Base-by-base conservation (phyloP, 2,888 invertebrate genomes). In the Drosophila putrida region DNA sequence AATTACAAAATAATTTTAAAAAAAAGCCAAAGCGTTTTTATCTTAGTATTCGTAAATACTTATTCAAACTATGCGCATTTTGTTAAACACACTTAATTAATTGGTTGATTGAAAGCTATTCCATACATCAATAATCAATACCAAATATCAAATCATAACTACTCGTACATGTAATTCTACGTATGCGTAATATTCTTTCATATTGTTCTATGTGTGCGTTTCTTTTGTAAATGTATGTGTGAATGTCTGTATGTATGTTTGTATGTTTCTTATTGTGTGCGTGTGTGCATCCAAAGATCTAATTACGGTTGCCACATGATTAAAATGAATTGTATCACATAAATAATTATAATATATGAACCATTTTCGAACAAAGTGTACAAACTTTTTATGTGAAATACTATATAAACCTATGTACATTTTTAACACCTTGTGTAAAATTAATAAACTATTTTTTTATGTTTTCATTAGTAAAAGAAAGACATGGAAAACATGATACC, bases 11-110 rank as follows among this genome's bases (percentile, higher is more conserved):
- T 33, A 65, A 51, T 67, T 50, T 25, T 53, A 63, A 60, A 80
- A 63, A 44, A 55, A 84, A 74, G 64, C 72, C 67, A 77, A 84
- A 70, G 70, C 86, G 77, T 80, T 85, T 83, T 72, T 84, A 79
- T 82, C 74, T 71, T 84, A 87, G 89, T 78, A 86, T 82, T 76
- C 84, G 89, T 89, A 87, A 80, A 76, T 71, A 79, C 78, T 72
- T 80, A 72, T 67, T 72, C 81, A 73, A 83, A 71, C 70, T 87
- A 70, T 84, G 89, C 84, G 87, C 87, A 84, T 88, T 89, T 84
- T 88, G 72, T 84, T 74, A 65, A 81, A 87, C 84, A 70, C 77
- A 84, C 57, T 36, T 57, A 46, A 57, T 74, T 75, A 74, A 82
- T 79, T 87, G 72, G 75, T 82, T 85, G 69, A 85, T 85, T 76